Percentiles rank a stretch among this genome's conserved stretches.
Conservation (phyloP, 2,113 vertebrate species). For the Catharus fuscescens region DNA sequence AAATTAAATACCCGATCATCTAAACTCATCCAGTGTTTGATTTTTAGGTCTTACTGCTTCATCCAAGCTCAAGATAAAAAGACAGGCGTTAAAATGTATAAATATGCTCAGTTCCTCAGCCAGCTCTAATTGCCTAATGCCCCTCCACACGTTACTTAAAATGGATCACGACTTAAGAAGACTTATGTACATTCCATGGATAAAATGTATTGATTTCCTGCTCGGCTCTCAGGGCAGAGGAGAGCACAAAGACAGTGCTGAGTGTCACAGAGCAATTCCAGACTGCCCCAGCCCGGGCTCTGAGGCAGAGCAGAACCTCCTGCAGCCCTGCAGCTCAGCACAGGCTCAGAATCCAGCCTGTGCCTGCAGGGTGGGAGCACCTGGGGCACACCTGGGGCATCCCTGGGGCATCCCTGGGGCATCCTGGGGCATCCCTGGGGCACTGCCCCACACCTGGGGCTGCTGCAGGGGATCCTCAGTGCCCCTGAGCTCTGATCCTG, state of each 20-base stretch:
- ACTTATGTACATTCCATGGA: background rate
- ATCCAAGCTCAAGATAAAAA: background rate
- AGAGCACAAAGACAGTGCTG: background rate
- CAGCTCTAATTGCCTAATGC: background rate
- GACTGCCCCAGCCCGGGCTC: background rate
- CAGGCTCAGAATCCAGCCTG: background rate
- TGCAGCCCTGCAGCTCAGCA: fast-evolving
- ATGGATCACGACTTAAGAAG: background rate
- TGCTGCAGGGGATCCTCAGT: no score
- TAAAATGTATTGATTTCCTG: background rate
- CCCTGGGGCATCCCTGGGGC: no score
- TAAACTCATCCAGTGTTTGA: background rate
- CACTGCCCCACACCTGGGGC: no score
- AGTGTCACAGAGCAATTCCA: background rate
- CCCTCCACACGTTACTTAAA: background rate
- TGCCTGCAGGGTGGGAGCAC: background rate
- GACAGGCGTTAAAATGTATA: background rate
- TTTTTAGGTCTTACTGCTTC: background rate
- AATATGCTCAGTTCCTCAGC: background rate
- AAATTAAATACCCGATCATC: background rate
- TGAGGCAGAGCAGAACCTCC: background rate
- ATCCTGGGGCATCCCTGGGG: no score
- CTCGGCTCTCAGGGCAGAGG: background rate
- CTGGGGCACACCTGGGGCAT: background rate
- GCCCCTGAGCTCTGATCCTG: no score